Percentiles rank a stretch among this genome's conserved stretches.
These are phyloP conservation scores for Sinocyclocheilus maitianheensis DNA, from an alignment of 2,113 vertebrate genomes.

Conservation along the genomic window DNA sequence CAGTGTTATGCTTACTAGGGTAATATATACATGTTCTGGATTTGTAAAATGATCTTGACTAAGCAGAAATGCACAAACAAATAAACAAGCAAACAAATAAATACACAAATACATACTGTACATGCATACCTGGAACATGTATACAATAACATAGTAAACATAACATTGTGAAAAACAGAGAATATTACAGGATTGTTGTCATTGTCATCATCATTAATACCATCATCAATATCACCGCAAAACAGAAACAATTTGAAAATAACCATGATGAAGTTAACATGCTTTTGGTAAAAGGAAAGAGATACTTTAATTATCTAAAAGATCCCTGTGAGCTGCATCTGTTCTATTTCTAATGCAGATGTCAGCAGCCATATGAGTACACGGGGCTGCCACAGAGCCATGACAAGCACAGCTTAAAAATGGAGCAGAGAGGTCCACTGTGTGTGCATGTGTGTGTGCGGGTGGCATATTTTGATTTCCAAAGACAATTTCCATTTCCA, in stretches of 20 bases:
- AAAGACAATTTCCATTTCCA: conserved; percentile 60
- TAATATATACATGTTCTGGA: too few species aligned
- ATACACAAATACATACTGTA: too few species aligned
- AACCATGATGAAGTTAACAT: conserved; percentile 8
- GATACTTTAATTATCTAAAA: not conserved
- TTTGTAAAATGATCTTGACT: too few species aligned
- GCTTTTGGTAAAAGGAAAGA: not conserved
- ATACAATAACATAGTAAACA: too few species aligned
- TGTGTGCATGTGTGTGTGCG: conserved; percentile 31
- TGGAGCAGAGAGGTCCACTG: conserved; percentile 32
- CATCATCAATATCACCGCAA: not conserved
- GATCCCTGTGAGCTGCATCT: not conserved
- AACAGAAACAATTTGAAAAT: not conserved
- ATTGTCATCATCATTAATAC: not conserved
- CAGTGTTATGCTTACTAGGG: too few species aligned
- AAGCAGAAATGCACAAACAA: too few species aligned
- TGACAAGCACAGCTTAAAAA: conserved; percentile 28
- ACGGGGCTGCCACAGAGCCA: conserved; percentile 15
- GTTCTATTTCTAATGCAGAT: conserved; percentile 30
- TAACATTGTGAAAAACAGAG: too few species aligned
- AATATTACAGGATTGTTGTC: not conserved
- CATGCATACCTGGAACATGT: too few species aligned
- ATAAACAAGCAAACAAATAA: too few species aligned
- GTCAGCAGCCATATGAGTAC: not conserved
- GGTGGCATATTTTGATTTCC: conserved; percentile 50